phyloP scores from a whole-genome alignment of 2,888 invertebrate genomes.

The Augiades crinisus region DNA sequence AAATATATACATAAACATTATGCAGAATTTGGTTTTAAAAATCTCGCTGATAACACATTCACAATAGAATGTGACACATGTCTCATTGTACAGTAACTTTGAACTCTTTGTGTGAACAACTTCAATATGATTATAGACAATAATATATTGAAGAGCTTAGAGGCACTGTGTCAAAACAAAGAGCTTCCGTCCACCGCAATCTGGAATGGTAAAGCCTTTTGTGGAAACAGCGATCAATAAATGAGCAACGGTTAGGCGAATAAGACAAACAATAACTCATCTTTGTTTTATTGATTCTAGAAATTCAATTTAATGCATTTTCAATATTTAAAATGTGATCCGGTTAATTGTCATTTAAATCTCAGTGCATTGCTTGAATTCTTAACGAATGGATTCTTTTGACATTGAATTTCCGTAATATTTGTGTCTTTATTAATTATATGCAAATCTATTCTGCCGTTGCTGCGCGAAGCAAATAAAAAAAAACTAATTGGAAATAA shows the following conservation, averaged over 20 bases:
- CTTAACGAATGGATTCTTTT: neutral
- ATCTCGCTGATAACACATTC: too few species aligned
- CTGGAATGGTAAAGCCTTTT: neutral
- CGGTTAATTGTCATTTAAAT: neutral
- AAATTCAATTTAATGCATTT: too few species aligned
- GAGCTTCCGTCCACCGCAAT: neutral
- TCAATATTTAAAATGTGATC: neutral
- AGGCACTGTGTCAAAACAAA: neutral
- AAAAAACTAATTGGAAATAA: slow-evolving; percentile 22
- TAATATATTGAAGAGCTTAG: too few species aligned
- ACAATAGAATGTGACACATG: too few species aligned
- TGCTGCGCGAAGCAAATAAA: slow-evolving; percentile 6
- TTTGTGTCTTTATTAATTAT: slow-evolving; percentile 9
- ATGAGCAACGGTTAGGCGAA: too few species aligned
- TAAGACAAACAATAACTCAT: too few species aligned
- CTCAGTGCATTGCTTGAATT: neutral
- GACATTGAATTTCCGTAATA: neutral
- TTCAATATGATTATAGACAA: too few species aligned
- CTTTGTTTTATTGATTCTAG: too few species aligned
- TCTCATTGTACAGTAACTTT: too few species aligned
- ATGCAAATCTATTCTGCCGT: slow-evolving; percentile 9
- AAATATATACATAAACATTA: too few species aligned
- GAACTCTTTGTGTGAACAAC: too few species aligned
- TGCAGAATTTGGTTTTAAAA: too few species aligned
- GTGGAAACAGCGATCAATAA: neutral